Evolutionary conservation across 2,113 vertebrate species (phyloP).

Genomic region (Platycercus adscitus): DNA sequence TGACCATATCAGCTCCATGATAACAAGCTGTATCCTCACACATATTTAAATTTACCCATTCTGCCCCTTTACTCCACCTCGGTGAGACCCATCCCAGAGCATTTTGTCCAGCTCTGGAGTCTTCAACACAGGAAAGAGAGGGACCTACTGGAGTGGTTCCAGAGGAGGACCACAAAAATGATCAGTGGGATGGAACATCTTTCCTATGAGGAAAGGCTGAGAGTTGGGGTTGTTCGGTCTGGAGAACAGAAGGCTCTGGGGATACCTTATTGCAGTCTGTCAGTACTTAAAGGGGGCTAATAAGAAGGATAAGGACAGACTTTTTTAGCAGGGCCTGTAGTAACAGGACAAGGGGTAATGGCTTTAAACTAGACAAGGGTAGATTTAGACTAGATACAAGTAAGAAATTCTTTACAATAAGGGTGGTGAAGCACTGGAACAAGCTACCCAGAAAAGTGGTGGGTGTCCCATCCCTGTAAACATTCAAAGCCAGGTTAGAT

Average conservation of each 20-base stretch:
- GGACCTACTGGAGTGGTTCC: too few relatives aligned
- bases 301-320: background rate
- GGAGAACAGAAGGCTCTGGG: background rate
- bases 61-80: background rate
- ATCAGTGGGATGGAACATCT: background rate
- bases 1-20: background rate
- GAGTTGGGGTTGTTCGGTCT: background rate
- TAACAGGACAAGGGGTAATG: background rate
- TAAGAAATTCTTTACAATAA: background rate
- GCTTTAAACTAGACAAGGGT: background rate
- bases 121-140: background rate
- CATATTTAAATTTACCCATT: background rate
- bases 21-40: background rate
- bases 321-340: background rate
- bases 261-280: background rate
- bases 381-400: background rate
- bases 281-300: background rate
- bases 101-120: background rate
- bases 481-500: background rate
- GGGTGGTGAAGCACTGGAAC: background rate
- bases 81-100: background rate
- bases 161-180: background rate
- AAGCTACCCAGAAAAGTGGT: background rate
- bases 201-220: background rate
- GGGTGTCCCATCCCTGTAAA: background rate